phyloP scores from a whole-genome alignment of 64 coral and sea anemone species.

The Pachyseris speciosa region DNA sequence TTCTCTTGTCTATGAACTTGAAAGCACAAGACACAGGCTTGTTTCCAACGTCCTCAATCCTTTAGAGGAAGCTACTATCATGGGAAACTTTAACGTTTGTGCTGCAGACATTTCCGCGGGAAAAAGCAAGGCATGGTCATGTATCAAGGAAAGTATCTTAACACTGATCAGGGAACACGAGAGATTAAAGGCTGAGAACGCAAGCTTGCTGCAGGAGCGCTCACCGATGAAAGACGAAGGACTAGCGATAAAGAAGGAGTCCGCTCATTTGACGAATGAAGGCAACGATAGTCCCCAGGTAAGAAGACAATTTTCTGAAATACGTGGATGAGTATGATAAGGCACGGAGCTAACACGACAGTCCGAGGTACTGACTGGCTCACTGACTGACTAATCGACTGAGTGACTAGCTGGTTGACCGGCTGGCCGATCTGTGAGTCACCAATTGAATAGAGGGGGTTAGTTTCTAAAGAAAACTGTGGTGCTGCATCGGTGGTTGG shows the following conservation, averaged over 20 bases:
- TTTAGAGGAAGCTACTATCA: conserved; percentile 54
- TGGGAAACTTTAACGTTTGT: background rate
- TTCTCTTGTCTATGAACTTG: background rate
- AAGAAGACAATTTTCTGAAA: background rate
- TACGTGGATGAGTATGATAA: too few species aligned
- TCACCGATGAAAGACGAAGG: background rate
- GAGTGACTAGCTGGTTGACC: background rate
- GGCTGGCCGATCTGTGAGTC: background rate
- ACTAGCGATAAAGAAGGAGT: conserved; percentile 2
- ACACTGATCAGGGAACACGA: conserved; percentile 48
- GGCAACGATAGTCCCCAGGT: conserved; percentile 27
- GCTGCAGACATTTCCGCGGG: conserved; percentile 1
- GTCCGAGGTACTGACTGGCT: background rate
- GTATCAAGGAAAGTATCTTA: conserved; percentile 50
- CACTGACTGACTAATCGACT: background rate
- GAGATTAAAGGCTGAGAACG: conserved; percentile 28
- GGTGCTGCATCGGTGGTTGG: too few species aligned
- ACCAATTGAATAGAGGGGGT: too few species aligned
- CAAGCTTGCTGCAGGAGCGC: background rate
- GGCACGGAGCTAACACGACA: too few species aligned
- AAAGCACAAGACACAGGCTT: conserved; percentile 44
- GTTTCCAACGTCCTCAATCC: conserved; percentile 51
- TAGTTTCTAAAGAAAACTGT: too few species aligned
- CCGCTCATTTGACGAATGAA: background rate
- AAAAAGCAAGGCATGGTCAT: conserved; percentile 47